Percentiles rank a stretch among this genome's conserved stretches.
Evolutionary conservation across 2,888 invertebrate species (phyloP).

Genomic region (Cryptocheilus praepositus): DNA sequence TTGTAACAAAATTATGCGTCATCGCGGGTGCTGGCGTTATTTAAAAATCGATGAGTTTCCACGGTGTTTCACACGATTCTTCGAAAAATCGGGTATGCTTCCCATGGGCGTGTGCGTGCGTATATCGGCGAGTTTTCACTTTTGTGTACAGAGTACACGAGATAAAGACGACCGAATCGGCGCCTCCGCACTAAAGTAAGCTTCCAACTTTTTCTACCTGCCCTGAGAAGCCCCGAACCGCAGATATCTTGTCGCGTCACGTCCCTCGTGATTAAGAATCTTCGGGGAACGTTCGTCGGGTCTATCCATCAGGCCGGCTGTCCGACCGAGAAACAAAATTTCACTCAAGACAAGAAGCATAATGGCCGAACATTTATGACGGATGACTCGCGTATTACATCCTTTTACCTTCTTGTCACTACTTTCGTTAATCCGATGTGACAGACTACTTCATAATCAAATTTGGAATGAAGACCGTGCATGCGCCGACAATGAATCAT

Average conservation of each 20-base stretch:
- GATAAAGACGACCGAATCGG: not conserved
- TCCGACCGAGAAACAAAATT: not conserved
- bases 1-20: too few relatives aligned
- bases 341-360: too few relatives aligned
- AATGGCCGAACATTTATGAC: constrained; percentile 4
- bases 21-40: too few relatives aligned
- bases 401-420: too few relatives aligned
- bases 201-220: not conserved
- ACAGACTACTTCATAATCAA: too few relatives aligned
- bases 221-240: not conserved
- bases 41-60: too few relatives aligned
- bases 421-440: too few relatives aligned
- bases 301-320: constrained; percentile 3
- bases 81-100: not conserved
- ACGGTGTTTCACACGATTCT: not conserved
- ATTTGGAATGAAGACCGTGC: too few relatives aligned
- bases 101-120: not conserved
- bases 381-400: not conserved
- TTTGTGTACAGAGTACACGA: not conserved
- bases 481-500: too few relatives aligned
- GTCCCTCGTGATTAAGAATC: constrained; percentile 6
- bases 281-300: not conserved
- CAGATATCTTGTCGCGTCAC: constrained; percentile 2
- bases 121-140: not conserved
- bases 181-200: constrained; percentile 3